Base-by-base conservation (phyloP, 1,140 invertebrate species). In the Drosophila orosa region DNA sequence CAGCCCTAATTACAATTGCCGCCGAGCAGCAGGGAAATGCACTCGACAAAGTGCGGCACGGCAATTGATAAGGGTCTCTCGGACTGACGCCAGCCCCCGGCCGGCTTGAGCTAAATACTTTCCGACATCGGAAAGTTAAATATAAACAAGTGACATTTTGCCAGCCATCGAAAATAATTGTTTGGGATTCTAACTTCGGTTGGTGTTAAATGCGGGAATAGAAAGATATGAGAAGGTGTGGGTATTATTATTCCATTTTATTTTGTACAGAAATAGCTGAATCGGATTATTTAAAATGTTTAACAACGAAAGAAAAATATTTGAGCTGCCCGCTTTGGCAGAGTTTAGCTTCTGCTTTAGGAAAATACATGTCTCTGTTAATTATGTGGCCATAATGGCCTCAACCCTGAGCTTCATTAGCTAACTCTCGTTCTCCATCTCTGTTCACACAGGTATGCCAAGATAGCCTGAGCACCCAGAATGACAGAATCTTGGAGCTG, bases 401-500 rank as follows among this genome's bases (percentile, higher is more conserved):
- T 55, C 25, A 22, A 66, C 65, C 65, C 44, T 71, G 66, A 31
- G 42, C 25, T 10, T 71, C 50, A 71, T 71, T 71, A 71, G 27
- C 65, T 47, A 56, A 69, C 10, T 71, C 42, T 69, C 42, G 48
- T 5, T 57, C 31, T 68, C 52, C 42, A 47, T 31, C 39, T 62
- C 29, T 10, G 15, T 40, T 78, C 58, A 12, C 71, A 31, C 91
- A 96, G 96, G 94, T 95, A 91, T 96, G 95, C 90, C 94, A 96
- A 89, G 95, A 96, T 91, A 95, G 94, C 68, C 93, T 97, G 89
- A 95, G 94, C 63, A 94, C 94, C 31, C 95, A 96, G 79, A 95
- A 94, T 74, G 93, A 94, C 67, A 93, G 94, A 48, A 90, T 97
- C 22, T 94, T 94, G 9, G 95, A 96, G 83, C 92, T 97, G 19